Evolutionary conservation across 2,797 vertebrate genomes (phyloP).

Genomic region (Cuniculus paca): DNA sequence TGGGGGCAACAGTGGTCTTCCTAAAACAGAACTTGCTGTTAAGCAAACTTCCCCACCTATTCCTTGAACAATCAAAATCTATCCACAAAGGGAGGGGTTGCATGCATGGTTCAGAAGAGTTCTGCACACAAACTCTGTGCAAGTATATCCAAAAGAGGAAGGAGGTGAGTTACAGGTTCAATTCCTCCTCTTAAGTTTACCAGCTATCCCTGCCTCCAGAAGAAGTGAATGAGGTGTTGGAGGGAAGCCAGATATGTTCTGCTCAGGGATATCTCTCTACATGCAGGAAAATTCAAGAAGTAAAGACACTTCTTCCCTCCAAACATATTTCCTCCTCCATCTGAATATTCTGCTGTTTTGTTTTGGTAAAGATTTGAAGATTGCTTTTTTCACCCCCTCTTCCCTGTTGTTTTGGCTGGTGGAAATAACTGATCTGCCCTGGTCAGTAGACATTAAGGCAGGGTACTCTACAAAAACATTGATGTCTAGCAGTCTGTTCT

Average conservation of each 20-base stretch:
- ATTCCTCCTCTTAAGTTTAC: not conserved
- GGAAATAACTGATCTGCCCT: not conserved
- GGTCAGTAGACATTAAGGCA: not conserved
- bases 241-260: not conserved
- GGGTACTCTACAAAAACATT: not conserved
- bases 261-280: not conserved
- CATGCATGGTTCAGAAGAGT: not conserved
- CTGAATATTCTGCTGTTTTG: not conserved
- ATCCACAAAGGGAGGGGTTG: not conserved
- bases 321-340: not conserved
- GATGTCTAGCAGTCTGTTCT: not conserved
- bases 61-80: not conserved
- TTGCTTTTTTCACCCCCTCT: not conserved
- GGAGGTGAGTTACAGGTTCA: not conserved
- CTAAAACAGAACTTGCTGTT: not conserved
- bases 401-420: not conserved
- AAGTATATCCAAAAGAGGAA: not conserved
- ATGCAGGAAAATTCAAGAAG: not conserved
- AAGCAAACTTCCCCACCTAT: not conserved
- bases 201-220: not conserved
- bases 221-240: not conserved
- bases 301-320: not conserved
- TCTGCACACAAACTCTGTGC: not conserved
- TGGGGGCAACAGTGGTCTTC: not conserved
- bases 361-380: not conserved